phyloP scores from a whole-genome alignment of 2,113 vertebrate species.

The Sebastes schlegelii region DNA sequence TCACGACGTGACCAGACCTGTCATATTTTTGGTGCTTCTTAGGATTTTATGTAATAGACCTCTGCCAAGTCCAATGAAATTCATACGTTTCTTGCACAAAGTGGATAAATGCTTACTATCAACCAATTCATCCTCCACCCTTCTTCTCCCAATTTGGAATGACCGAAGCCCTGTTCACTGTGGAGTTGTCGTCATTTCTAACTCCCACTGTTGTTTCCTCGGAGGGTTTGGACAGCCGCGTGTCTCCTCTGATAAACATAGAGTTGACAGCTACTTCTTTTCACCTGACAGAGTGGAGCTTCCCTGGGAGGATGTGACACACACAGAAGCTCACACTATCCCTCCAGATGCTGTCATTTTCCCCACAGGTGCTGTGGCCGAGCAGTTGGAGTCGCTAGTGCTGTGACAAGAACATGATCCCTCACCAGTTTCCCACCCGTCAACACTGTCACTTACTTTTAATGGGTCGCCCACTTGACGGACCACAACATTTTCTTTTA shows the following conservation, averaged over 20 bases:
- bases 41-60: conserved; percentile 28
- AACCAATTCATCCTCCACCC: background rate
- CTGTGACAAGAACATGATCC: conserved; percentile 42
- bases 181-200: background rate
- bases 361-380: conserved; percentile 37
- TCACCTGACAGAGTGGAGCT: conserved; percentile 54
- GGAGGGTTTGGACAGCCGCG: conserved; percentile 37
- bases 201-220: conserved; percentile 9
- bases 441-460: conserved; percentile 10
- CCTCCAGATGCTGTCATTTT: conserved; percentile 38
- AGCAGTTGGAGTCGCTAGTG: conserved; percentile 24
- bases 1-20: conserved; percentile 7
- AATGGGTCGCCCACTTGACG: conserved; percentile 6
- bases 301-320: conserved; percentile 50
- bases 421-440: conserved; percentile 21
- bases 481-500: conserved; percentile 8
- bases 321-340: conserved; percentile 28
- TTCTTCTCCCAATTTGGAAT: conserved; percentile 10
- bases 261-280: conserved; percentile 59
- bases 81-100: conserved; percentile 18
- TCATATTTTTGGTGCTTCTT: conserved; percentile 11
- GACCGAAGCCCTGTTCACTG: background rate
- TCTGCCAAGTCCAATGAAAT: conserved; percentile 22
- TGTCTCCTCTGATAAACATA: conserved; percentile 42
- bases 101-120: conserved; percentile 11